Conservation (phyloP, 2,113 vertebrate species). For the Cyprinodon brontotheroides region DNA sequence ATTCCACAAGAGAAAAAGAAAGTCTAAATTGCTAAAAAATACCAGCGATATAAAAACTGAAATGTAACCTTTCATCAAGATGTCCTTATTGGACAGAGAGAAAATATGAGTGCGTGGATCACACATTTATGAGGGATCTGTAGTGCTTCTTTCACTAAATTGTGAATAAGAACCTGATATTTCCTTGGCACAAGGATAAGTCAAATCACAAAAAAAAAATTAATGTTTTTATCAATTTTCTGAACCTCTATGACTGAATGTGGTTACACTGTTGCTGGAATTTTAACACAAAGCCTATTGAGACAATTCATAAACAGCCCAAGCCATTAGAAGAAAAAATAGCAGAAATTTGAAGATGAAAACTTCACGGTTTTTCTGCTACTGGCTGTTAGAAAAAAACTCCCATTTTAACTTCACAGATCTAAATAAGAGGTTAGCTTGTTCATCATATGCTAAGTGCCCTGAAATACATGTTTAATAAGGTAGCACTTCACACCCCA, state of each 20-base stretch:
- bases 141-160: background rate
- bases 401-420: slow-evolving; percentile 19
- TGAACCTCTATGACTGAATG: slow-evolving; percentile 1
- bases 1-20: slow-evolving; percentile 17
- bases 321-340: slow-evolving; percentile 6
- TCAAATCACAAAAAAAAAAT: background rate
- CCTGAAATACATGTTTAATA: slow-evolving; percentile 30
- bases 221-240: background rate
- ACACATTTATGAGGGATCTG: background rate
- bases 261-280: slow-evolving; percentile 8
- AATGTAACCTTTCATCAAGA: background rate
- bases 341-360: slow-evolving; percentile 7
- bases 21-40: background rate
- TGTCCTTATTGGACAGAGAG: slow-evolving; percentile 6
- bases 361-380: background rate
- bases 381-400: background rate
- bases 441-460: slow-evolving; percentile 27
- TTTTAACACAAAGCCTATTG: slow-evolving; percentile 13
- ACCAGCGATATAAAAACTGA: background rate
- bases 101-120: background rate
- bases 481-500: slow-evolving; percentile 16
- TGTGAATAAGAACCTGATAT: slow-evolving; percentile 6
- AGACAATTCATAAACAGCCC: slow-evolving; percentile 19
- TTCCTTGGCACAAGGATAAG: slow-evolving; percentile 21
- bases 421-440: slow-evolving; percentile 33